These are phyloP conservation scores for Barbus barbus DNA, from an alignment of 2,113 vertebrate genomes.

Conservation along the genomic window DNA sequence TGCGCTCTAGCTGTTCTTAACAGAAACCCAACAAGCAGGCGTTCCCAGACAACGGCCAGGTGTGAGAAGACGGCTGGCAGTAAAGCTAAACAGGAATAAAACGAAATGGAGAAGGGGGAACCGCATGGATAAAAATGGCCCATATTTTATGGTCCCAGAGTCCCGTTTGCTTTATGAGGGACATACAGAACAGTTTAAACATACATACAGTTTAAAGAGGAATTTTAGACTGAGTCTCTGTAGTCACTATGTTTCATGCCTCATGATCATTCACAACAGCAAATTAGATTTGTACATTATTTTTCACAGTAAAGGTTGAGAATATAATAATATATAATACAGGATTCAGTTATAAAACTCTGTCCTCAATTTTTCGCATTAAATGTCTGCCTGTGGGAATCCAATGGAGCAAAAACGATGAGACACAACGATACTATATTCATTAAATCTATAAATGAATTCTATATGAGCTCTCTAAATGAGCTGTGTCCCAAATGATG, in stretches of 20 bases:
- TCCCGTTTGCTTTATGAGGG: conserved; percentile 17
- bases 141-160: background rate
- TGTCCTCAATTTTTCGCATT: too few species aligned
- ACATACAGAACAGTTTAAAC: conserved; percentile 8
- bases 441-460: background rate
- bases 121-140: background rate
- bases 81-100: conserved; percentile 12
- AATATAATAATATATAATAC: background rate
- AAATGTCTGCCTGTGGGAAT: background rate
- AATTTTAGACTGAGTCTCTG: background rate
- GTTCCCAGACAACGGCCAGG: background rate
- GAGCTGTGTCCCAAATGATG: background rate
- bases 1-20: conserved; percentile 45
- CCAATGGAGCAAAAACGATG: background rate
- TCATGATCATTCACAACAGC: conserved; percentile 2
- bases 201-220: conserved; percentile 6
- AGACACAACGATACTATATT: too few species aligned
- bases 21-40: background rate
- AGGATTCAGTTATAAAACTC: background rate
- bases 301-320: background rate
- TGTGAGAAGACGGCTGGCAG: background rate
- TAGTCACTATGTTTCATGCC: background rate
- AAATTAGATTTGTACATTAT: conserved; percentile 31
- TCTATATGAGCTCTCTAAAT: background rate
- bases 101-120: background rate